Evolutionary conservation across 2,888 invertebrate genomes (phyloP).

Genomic region (Melangyna quadrimaculata): DNA sequence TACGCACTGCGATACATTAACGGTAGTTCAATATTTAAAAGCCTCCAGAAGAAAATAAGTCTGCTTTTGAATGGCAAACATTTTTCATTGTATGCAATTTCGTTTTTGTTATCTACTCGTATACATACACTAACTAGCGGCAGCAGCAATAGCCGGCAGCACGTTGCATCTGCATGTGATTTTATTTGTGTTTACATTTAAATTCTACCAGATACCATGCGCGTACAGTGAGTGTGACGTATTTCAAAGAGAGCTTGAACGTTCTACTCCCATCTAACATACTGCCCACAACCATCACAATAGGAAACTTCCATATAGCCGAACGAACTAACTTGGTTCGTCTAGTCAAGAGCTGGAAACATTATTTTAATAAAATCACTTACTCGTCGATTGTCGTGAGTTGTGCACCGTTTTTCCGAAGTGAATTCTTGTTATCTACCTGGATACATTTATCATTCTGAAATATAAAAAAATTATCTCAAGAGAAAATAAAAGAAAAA

Average conservation of each 20-base stretch:
- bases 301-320: slow-evolving; percentile 23
- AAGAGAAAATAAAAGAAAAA: background rate
- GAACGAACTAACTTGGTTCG: background rate
- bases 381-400: slow-evolving; percentile 50
- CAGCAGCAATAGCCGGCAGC: background rate
- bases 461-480: background rate
- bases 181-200: slow-evolving; percentile 56
- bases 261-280: background rate
- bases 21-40: background rate
- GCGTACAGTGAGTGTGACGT: slow-evolving; percentile 6
- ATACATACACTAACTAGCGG: background rate
- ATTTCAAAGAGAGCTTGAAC: background rate
- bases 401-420: slow-evolving; percentile 38
- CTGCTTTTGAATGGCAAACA: background rate
- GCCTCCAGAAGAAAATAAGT: background rate
- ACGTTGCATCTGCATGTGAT: slow-evolving; percentile 67
- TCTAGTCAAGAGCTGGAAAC: slow-evolving; percentile 44
- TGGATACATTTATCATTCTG: background rate
- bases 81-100: slow-evolving; percentile 8
- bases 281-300: background rate
- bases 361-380: slow-evolving; percentile 52
- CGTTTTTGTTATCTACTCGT: background rate
- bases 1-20: background rate
- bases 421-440: background rate
- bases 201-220: slow-evolving; percentile 43